These are phyloP conservation scores for Theocolax elegans DNA, from an alignment of 1,140 invertebrate species.

Conservation along the genomic window DNA sequence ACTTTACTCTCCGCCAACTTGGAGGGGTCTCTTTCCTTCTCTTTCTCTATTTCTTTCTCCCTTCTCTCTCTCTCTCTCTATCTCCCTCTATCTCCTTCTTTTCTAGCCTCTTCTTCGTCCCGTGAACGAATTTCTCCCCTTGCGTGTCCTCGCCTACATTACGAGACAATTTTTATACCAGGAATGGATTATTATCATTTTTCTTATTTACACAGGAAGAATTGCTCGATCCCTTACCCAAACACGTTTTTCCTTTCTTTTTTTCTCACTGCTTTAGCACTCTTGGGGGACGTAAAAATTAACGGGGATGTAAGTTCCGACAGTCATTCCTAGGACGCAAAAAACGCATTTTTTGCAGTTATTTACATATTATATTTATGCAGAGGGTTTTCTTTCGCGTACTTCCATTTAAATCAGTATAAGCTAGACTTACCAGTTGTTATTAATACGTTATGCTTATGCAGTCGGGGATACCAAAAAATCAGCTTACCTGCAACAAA, in stretches of 20 bases:
- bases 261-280: not conserved
- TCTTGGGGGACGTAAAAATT: not conserved
- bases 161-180: conserved; percentile 31
- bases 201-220: conserved; percentile 12
- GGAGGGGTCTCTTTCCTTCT: too few species aligned
- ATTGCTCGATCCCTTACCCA: not conserved
- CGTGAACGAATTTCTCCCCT: not conserved
- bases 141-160: conserved; percentile 21
- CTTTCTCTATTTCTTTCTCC: too few species aligned
- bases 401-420: not conserved
- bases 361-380: too few species aligned
- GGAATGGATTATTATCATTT: conserved; percentile 38
- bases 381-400: too few species aligned
- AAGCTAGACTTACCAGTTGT: not conserved
- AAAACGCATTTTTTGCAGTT: not conserved
- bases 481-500: conserved; percentile 2
- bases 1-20: too few species aligned
- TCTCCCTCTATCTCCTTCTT: not conserved
- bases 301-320: not conserved
- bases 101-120: conserved; percentile 16
- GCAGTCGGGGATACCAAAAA: not conserved
- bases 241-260: conserved; percentile 10
- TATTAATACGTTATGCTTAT: not conserved
- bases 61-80: not conserved
- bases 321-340: not conserved